Base-by-base conservation (phyloP, 2,797 vertebrate genomes). In the Microhierax caerulescens region DNA sequence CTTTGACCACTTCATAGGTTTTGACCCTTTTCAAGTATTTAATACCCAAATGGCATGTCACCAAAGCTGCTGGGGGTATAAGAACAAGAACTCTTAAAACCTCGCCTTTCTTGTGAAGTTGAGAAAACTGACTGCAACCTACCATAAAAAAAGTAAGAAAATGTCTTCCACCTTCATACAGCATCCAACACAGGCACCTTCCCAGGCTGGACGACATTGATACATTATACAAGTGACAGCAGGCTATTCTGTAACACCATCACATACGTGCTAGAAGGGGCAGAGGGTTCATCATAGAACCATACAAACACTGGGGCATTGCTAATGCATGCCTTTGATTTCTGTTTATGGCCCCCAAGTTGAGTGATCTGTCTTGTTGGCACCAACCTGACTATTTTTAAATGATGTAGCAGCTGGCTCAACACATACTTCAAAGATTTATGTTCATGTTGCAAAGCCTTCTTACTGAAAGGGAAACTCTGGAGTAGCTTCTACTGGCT, bases 361-460 rank as follows among this genome's bases (percentile, higher is more conserved):
- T 48, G 96, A 96, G 95, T 48, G 93, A 97, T 97, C 93, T 97
- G 92, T 96, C 97, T 96, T 97, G 95, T 96, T 97, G 97, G 97
- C 97, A 97, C 97, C 95, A 95, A 96, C 93, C 69, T 95, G 96
- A 91, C 97, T 97, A 97, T 97, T 97, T 97, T 97, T 97, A 97
- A 97, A 97, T 96, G 96, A 95, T 93, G 93, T 10, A 93, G 96
- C 97, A 97, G 97, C 96, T 97, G 97, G 95, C 92, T 97, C 90
- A 94, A 96, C 96, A 96, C 96, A 96, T 97, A 95, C 88, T 93
- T 96, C 90, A 83, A 84, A 97, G 97, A 97, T 97, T 96, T 96
- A 97, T 97, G 95, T 37, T 68, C 68, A 11, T 43, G 74, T 82
- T 9, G 7, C 91, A 85, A 77, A 88, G 86, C 80, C 68, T 81